Base-by-base conservation (phyloP, 1,140 invertebrate species). In the Paramacrobiotus metropolitanus region DNA sequence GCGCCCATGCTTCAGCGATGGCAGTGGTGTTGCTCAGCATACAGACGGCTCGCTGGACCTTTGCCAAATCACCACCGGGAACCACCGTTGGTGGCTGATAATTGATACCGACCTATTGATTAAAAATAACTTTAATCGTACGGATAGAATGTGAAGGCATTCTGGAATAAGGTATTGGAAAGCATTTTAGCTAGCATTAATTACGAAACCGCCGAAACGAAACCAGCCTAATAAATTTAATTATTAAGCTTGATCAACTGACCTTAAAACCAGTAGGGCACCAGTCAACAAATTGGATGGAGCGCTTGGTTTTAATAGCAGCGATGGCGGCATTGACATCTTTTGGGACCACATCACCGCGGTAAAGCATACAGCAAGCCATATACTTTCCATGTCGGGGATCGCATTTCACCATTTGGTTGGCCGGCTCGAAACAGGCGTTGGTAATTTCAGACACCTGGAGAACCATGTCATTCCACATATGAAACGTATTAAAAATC, bases 251-350 rank as follows among this genome's bases (percentile, higher is more conserved):
- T 21, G 63, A 20, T 61, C 0, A 48, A 59, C 31, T 21, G 40
- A 75, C 72, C 67, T 77, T 86, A 73, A 86, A 86, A 2, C 83
- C 83, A 64, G 83, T 85, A 1, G 83, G 83, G 71, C 82, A 85
- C 83, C 83, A 85, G 71, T 86, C 83, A 1, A 86, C 83, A 68
- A 86, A 86, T 68, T 85, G 74, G 64, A 85, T 85, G 62, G 80
- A 82, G 40, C 84, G 75, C 68, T 85, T 83, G 0, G 83, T 87
- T 71, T 88, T 87, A 72, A 87, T 86, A 28, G 81, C 79, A 1
- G 83, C 83, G 66, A 87, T 86, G 44, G 86, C 84, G 20, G 84
- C 83, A 70, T 88, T 88, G 1, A 89, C 85, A 69, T 87, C 86
- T 68, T 89, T 90, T 0, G 86, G 77, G 3, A 79, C 82, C 21